These are phyloP conservation scores for Caenorhabditis becei DNA, from an alignment of 2,888 invertebrate genomes.

Conservation along the genomic window DNA sequence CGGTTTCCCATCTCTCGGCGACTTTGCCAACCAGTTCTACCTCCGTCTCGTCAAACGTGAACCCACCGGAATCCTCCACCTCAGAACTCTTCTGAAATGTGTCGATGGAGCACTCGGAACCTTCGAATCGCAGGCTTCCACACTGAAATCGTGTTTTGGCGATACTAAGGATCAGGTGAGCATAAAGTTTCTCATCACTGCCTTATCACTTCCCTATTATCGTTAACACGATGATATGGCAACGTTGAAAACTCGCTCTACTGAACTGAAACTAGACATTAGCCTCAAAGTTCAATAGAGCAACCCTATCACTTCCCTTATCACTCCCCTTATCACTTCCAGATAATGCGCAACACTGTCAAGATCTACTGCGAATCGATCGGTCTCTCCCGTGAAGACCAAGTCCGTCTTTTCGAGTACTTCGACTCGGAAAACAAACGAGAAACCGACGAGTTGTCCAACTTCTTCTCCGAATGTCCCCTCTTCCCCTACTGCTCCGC, in stretches of 20 bases:
- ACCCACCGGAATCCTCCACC: conserved; percentile 5
- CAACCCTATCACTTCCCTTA: no score
- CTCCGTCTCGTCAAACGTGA: conserved; percentile 16
- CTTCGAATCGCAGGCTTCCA: conserved; percentile 20
- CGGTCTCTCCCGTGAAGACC: conserved; percentile 35
- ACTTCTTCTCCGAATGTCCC: conserved; percentile 31
- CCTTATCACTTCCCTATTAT: not conserved
- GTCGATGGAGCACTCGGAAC: conserved; percentile 28
- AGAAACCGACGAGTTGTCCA: not conserved
- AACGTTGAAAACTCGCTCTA: no score
- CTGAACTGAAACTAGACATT: no score
- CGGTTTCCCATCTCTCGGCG: conserved; percentile 21
- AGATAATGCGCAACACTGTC: conserved; percentile 43
- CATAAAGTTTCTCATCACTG: not conserved
- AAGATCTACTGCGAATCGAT: conserved; percentile 46
- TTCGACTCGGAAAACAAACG: conserved; percentile 23
- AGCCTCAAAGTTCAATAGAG: no score
- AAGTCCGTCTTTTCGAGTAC: conserved; percentile 44
- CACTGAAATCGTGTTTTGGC: conserved; percentile 17
- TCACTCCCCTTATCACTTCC: no score
- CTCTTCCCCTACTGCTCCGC: conserved; percentile 18
- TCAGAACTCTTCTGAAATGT: conserved; percentile 12
- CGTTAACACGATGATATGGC: no score
- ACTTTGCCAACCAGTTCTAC: conserved; percentile 16
- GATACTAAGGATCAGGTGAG: conserved; percentile 30